Evolutionary conservation across 37 sponge, comb jelly and placozoan species (phyloP).

Genomic region (Eunapius fragilis): DNA sequence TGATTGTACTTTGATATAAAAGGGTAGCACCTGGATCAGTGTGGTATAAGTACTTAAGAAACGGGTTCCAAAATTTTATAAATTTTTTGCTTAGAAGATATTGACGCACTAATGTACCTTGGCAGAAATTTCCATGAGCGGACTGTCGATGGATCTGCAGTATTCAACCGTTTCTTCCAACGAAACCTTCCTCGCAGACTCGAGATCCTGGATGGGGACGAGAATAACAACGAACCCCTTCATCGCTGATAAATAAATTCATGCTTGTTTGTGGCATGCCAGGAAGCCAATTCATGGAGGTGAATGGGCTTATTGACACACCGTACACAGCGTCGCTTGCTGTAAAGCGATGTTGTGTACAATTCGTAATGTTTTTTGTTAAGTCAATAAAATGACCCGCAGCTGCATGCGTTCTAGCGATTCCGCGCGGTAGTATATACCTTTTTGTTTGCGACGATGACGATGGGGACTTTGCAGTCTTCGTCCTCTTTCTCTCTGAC

Average conservation of each 20-base stretch:
- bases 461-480: slow-evolving; percentile 68
- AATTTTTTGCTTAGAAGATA: neutral
- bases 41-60: too few species aligned
- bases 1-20: too few species aligned
- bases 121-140: slow-evolving; percentile 83
- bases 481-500: slow-evolving; percentile 83
- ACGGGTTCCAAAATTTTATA: too few species aligned
- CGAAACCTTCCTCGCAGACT: slow-evolving; percentile 54
- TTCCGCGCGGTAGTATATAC: slow-evolving; percentile 30
- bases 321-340: neutral
- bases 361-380: neutral
- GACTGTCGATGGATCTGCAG: slow-evolving; percentile 58
- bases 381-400: neutral
- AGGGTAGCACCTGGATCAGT: too few species aligned
- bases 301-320: neutral
- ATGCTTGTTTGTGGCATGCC: neutral
- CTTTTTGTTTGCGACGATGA: slow-evolving; percentile 84
- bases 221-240: neutral
- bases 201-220: slow-evolving; percentile 64
- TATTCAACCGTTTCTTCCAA: slow-evolving; percentile 81
- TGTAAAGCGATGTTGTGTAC: neutral
- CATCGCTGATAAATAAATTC: neutral
- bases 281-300: neutral
- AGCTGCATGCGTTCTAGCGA: neutral
- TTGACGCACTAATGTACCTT: slow-evolving; percentile 46